Base-by-base conservation (phyloP, 2,888 invertebrate species). In the Cheilosia impressa region DNA sequence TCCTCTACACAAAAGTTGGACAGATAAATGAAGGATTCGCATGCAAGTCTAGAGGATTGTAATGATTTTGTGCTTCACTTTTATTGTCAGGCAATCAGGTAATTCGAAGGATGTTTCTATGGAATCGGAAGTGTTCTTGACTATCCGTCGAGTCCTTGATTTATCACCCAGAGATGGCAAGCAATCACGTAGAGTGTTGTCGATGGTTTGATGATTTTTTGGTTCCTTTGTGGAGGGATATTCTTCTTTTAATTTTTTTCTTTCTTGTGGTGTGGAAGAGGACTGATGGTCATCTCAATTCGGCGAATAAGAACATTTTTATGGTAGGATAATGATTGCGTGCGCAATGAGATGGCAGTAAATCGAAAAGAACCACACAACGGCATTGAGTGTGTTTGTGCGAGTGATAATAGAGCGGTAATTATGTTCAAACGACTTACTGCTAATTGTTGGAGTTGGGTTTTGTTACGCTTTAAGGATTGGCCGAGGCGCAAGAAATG, bases 61-160 rank as follows among this genome's bases (percentile, higher is more conserved):
- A 75, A 84, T 84, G 85, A 84, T 85, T 85, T 81, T 76, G 34
- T 81, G 72, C 85, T 77, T 81, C 58, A 80, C 76, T 85, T 81
- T 85, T 85, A 81, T 81, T 85, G 85, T 85, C 85, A 80, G 76
- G 77, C 80, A 72, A 85, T 81, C 85, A 85, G 85, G 85, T 85
- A 85, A 81, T 76, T 77, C 72, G 17, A 52, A 75, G 58, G 79
- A 66, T 69, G 79, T 62, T 19, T 55, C 78, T 17, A 45, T 45
- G 31, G 15, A 15, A 47, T 10, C 24, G 15, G 45, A 69, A 34
- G 27, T 63, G 53, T 52, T 79, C 66, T 72, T 79, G 73, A 73
- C 79, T 79, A 79, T 34, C 22, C 13, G 13, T 9, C 4, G 22
- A 62, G 47, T 80, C 50, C 55, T 73, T 80, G 79, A 80, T 80